phyloP scores from a whole-genome alignment of 2,888 invertebrate species.

The Tetragonula carbonaria region DNA sequence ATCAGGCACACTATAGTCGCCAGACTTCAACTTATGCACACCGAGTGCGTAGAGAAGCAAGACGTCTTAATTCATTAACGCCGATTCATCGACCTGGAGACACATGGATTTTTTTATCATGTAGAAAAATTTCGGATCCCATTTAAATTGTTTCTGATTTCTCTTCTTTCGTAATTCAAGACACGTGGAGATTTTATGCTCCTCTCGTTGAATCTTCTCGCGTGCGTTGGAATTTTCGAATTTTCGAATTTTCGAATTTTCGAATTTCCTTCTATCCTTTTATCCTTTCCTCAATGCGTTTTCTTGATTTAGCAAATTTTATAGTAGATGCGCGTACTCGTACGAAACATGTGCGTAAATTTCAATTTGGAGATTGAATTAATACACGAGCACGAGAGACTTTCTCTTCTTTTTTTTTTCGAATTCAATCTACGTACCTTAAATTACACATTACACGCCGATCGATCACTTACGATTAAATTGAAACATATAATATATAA shows the following conservation, averaged over 20 bases:
- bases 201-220: conserved; percentile 1
- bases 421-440: conserved; percentile 38
- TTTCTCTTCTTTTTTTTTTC: conserved; percentile 5
- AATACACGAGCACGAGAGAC: neutral
- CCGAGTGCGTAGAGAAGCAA: conserved; percentile 32
- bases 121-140: conserved; percentile 37
- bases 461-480: conserved; percentile 50
- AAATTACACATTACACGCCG: conserved; percentile 47
- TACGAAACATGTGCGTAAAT: conserved; percentile 5
- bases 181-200: conserved; percentile 52
- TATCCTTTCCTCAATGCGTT: neutral
- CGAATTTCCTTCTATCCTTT: neutral
- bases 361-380: neutral
- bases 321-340: neutral
- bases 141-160: neutral
- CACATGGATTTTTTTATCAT: conserved; percentile 70
- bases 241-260: neutral
- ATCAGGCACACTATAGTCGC: conserved; percentile 78
- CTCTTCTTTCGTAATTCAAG: conserved; percentile 12
- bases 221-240: neutral
- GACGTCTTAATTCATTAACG: conserved; percentile 43
- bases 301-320: conserved; percentile 9
- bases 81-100: conserved; percentile 65
- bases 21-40: neutral
- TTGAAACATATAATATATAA: conserved; percentile 35